Conservation (phyloP, 2,797 vertebrate genomes). For the Chrosomus eos region DNA sequence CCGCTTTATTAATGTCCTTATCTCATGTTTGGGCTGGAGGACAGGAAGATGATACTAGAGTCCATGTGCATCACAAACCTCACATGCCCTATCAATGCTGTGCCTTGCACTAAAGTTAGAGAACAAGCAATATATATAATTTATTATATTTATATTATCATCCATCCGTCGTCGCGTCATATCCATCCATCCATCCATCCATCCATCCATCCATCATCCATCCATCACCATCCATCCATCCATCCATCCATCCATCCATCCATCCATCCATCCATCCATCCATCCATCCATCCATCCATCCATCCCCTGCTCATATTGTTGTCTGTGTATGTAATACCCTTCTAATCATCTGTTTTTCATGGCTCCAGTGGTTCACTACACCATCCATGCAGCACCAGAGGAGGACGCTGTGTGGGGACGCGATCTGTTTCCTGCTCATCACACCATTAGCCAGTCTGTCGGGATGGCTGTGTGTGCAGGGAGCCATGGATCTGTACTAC, state of each 20-base stretch:
- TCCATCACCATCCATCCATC: accelerated
- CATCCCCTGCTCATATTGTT: too few species aligned
- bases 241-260: too few species aligned
- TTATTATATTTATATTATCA: too few species aligned
- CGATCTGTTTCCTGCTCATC: slow-evolving; percentile 75
- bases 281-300: accelerated
- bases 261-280: accelerated
- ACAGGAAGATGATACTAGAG: slow-evolving; percentile 62
- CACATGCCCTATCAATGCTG: neutral
- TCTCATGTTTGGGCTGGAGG: slow-evolving; percentile 49
- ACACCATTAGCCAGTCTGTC: slow-evolving; percentile 75
- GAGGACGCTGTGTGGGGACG: slow-evolving; percentile 70
- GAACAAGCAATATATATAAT: neutral
- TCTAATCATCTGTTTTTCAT: neutral
- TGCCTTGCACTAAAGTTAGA: too few species aligned
- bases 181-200: too few species aligned
- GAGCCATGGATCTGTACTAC: slow-evolving; percentile 73
- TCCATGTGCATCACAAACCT: slow-evolving; percentile 42
- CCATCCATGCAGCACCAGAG: slow-evolving; percentile 71
- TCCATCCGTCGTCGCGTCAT: too few species aligned
- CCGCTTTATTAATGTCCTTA: slow-evolving; percentile 50
- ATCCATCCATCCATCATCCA: accelerated
- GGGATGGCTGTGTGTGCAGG: slow-evolving; percentile 78
- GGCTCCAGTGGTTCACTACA: slow-evolving; percentile 70
- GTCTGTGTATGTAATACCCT: too few species aligned